These are phyloP conservation scores for Ellobius talpinus DNA, from an alignment of 2,113 vertebrate species.

Conservation along the genomic window DNA sequence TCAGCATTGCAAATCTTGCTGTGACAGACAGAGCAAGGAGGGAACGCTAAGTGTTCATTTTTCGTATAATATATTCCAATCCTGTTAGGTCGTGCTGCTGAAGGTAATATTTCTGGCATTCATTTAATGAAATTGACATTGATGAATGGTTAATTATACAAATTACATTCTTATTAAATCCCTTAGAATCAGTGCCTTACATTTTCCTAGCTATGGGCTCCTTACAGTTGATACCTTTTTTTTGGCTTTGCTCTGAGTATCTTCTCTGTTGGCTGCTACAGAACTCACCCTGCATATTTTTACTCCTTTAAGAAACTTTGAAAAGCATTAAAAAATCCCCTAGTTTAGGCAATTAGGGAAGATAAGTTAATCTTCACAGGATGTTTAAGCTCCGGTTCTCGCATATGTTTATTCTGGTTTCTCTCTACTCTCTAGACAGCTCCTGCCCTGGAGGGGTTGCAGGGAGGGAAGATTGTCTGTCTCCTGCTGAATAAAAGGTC, in stretches of 20 bases:
- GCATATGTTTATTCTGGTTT: constrained; percentile 83
- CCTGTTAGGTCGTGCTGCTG: constrained; percentile 88
- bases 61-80: constrained; percentile 90
- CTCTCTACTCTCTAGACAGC: constrained; percentile 60
- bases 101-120: constrained; percentile 91
- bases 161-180: constrained; percentile 93
- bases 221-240: constrained; percentile 74
- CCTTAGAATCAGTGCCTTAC: constrained; percentile 88
- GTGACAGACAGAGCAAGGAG: constrained; percentile 83
- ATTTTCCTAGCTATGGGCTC: constrained; percentile 88
- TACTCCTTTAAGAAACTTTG: constrained; percentile 84
- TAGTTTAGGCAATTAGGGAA: constrained; percentile 89
- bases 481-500: constrained; percentile 13
- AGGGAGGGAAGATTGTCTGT: neutral
- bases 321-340: constrained; percentile 88
- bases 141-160: constrained; percentile 93
- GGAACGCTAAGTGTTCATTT: constrained; percentile 84
- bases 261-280: constrained; percentile 84
- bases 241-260: constrained; percentile 71
- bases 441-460: constrained; percentile 58
- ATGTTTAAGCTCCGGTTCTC: constrained; percentile 84
- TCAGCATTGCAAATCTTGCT: constrained; percentile 85
- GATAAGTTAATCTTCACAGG: constrained; percentile 87
- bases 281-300: constrained; percentile 82
- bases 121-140: constrained; percentile 91